Percentiles rank a stretch among this genome's conserved stretches.
These are phyloP conservation scores for Arge pagana DNA, from an alignment of 2,888 invertebrate genomes.

Conservation along the genomic window DNA sequence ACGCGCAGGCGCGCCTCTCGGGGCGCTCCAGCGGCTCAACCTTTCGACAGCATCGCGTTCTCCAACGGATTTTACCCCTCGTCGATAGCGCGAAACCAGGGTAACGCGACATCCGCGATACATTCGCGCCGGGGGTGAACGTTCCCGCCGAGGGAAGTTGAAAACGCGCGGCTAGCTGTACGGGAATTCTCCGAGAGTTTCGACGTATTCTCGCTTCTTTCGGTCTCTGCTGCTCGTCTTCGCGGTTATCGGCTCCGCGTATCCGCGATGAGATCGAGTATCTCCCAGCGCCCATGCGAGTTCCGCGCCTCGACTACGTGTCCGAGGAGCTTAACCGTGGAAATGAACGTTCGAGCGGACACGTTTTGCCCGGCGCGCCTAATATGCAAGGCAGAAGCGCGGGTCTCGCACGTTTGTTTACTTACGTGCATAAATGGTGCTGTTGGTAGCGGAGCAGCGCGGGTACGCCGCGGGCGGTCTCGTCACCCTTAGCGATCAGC, in stretches of 20 bases:
- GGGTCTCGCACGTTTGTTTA: constrained; percentile 1
- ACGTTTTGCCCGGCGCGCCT: background rate
- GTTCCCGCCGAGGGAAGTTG: too few species aligned
- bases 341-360: background rate
- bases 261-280: too few species aligned
- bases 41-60: too few species aligned
- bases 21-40: too few species aligned
- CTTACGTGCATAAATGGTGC: constrained; percentile 24
- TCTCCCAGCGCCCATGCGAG: background rate
- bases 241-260: too few species aligned
- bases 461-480: constrained; percentile 26
- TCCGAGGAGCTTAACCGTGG: background rate
- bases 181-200: too few species aligned
- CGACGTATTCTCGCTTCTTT: too few species aligned
- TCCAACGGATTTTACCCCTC: too few species aligned
- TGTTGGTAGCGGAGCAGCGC: background rate
- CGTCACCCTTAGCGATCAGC: constrained; percentile 27
- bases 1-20: constrained; percentile 6
- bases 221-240: too few species aligned
- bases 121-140: too few species aligned
- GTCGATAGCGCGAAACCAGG: too few species aligned
- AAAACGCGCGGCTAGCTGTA: too few species aligned
- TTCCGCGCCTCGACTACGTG: background rate
- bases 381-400: constrained; percentile 2
- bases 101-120: background rate